These are phyloP conservation scores for Crocodylus rhombifer DNA, from an alignment of 2,797 vertebrate genomes.

Conservation along the genomic window DNA sequence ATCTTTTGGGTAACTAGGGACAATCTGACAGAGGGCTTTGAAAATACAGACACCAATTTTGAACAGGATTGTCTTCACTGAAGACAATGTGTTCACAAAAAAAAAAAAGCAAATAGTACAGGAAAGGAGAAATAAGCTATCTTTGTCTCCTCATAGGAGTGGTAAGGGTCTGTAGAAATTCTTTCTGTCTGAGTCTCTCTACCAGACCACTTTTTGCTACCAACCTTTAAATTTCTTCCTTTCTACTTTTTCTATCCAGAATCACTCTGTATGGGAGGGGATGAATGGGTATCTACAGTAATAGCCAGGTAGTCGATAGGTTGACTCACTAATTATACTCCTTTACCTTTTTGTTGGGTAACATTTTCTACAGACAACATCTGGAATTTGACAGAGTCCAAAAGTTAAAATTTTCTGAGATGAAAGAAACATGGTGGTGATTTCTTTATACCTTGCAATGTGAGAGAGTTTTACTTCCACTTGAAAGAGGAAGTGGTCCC, in stretches of 20 bases:
- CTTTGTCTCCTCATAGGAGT: background rate
- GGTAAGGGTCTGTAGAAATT: background rate
- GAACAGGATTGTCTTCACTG: background rate
- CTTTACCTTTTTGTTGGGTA: background rate
- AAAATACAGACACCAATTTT: background rate
- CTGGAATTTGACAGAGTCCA: background rate
- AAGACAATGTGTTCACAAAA: background rate
- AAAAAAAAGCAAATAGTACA: background rate
- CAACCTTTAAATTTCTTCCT: background rate
- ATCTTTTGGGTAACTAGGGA: background rate
- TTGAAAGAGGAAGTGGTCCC: accelerated
- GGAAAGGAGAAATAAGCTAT: background rate
- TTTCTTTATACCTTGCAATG: background rate
- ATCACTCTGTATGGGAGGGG: background rate
- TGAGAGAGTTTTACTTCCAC: background rate
- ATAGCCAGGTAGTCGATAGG: background rate
- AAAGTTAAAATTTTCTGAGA: background rate
- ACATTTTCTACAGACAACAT: background rate
- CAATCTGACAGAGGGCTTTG: background rate
- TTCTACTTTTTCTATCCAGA: background rate
- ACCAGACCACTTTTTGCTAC: background rate
- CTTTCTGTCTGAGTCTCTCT: background rate
- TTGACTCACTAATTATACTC: background rate
- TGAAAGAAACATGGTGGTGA: background rate
- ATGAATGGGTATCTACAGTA: background rate